These are phyloP conservation scores for Andricus grossulariae DNA, from an alignment of 1,140 invertebrate species.

Conservation along the genomic window DNA sequence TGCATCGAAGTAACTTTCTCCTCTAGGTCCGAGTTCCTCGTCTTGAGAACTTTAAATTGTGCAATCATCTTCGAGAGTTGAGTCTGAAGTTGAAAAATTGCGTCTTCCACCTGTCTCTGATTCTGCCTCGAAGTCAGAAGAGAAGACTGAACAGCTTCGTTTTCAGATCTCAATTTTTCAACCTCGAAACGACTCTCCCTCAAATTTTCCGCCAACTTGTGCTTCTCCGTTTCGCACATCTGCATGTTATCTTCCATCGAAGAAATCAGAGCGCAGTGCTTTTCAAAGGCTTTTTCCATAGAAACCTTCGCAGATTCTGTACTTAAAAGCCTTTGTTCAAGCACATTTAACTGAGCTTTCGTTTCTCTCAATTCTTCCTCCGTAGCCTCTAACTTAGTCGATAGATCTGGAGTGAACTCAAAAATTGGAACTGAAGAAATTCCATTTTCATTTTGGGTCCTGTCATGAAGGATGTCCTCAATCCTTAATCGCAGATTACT, in stretches of 20 bases:
- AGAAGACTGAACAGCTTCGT: slow-evolving; percentile 53
- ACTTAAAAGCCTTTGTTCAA: slow-evolving; percentile 53
- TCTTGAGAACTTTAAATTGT: slow-evolving; percentile 64
- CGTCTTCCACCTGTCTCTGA: slow-evolving; percentile 62
- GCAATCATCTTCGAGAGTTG: slow-evolving; percentile 66
- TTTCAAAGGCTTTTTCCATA: slow-evolving; percentile 47
- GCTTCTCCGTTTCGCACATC: slow-evolving; percentile 52
- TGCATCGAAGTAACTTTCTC: slow-evolving; percentile 59
- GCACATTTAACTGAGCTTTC: slow-evolving; percentile 46
- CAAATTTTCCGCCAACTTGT: slow-evolving; percentile 43
- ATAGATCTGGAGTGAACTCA: slow-evolving; percentile 35
- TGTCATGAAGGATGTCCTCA: not conserved
- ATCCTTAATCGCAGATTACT: slow-evolving; percentile 36
- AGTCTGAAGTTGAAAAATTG: slow-evolving; percentile 59
- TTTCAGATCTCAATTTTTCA: slow-evolving; percentile 56
- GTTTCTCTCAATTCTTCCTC: slow-evolving; percentile 53
- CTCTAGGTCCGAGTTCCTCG: slow-evolving; percentile 61
- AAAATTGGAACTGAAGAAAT: not conserved
- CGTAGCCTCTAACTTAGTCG: slow-evolving; percentile 50
- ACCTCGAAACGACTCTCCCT: slow-evolving; percentile 44
- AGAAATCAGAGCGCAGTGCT: slow-evolving; percentile 50
- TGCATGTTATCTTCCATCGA: slow-evolving; percentile 52
- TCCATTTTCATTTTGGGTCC: slow-evolving; percentile 13
- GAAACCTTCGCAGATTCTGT: slow-evolving; percentile 50
- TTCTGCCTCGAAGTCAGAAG: slow-evolving; percentile 61